Evolutionary conservation across 2,888 invertebrate species (phyloP).

Genomic region (Eueremaeus valkanovi): DNA sequence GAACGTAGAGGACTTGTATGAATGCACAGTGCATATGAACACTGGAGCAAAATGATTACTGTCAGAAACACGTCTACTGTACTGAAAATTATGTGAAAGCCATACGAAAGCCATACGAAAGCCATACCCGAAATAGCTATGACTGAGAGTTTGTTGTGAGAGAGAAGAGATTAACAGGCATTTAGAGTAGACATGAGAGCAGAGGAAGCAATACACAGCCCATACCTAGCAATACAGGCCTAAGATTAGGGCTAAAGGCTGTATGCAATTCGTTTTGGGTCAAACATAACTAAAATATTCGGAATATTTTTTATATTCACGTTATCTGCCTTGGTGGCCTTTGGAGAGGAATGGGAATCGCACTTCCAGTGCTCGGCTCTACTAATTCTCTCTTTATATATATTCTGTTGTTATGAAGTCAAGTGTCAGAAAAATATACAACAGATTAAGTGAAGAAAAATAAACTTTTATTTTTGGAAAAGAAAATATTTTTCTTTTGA

Average conservation of each 20-base stretch:
- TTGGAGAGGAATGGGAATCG: neutral
- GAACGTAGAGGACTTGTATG: no score
- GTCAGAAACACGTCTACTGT: slow-evolving; percentile 36
- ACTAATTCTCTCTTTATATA: neutral
- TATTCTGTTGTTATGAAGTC: neutral
- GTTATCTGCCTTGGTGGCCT: slow-evolving; percentile 33
- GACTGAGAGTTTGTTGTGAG: neutral
- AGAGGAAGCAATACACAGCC: neutral
- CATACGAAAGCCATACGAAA: no score
- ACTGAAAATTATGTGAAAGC: slow-evolving; percentile 37
- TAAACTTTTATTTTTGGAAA: no score
- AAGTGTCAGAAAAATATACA: neutral
- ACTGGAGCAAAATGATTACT: slow-evolving; percentile 25
- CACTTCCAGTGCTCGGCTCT: neutral
- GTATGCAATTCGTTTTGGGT: slow-evolving; percentile 25
- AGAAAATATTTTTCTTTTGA: no score
- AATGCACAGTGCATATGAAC: neutral
- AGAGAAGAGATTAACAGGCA: neutral
- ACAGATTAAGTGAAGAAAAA: neutral
- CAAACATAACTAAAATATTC: slow-evolving; percentile 23
- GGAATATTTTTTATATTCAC: neutral
- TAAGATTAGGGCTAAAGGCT: slow-evolving; percentile 19
- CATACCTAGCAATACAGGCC: slow-evolving; percentile 1
- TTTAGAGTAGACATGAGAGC: slow-evolving; percentile 14
- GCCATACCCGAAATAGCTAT: slow-evolving; percentile 30